A percentile compares a stretch with the other conserved stretches of the same genome.
Conservation (phyloP, 2,113 vertebrate genomes). For the Zootoca vivipara region DNA sequence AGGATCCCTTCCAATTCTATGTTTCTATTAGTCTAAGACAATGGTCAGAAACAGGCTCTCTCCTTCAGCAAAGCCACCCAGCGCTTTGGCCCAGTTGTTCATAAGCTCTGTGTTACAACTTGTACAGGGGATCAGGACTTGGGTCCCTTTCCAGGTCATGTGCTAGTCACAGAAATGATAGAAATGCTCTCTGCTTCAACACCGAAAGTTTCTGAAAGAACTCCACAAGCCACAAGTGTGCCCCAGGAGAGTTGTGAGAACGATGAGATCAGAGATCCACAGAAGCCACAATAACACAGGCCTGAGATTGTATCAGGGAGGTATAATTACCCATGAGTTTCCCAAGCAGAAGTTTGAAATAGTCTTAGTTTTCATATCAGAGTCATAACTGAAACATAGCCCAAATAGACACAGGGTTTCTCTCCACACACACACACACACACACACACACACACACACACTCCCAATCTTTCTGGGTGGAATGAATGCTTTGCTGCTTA, state of each 20-base stretch:
- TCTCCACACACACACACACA: no score
- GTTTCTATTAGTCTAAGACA: no score
- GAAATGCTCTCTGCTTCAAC: not conserved
- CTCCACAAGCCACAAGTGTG: not conserved
- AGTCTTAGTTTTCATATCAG: not conserved
- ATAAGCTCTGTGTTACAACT: not conserved
- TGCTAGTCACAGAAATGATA: not conserved
- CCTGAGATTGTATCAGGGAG: not conserved
- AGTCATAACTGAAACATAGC: conserved; percentile 16
- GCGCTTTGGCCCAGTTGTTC: not conserved
- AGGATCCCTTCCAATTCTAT: no score
- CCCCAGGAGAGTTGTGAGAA: not conserved
- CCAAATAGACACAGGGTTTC: not conserved
- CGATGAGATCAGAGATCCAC: not conserved
- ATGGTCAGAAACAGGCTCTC: no score
- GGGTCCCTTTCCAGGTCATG: not conserved
- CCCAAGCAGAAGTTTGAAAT: not conserved
- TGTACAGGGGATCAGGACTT: not conserved
- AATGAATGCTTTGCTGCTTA: not conserved
- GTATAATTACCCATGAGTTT: not conserved
- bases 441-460: fast-evolving
- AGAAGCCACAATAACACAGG: not conserved
- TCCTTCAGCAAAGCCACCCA: not conserved
- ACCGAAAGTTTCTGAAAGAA: not conserved
- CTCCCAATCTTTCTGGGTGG: not conserved